Conservation (phyloP, 2,888 invertebrate species). For the Diabrotica balteata region DNA sequence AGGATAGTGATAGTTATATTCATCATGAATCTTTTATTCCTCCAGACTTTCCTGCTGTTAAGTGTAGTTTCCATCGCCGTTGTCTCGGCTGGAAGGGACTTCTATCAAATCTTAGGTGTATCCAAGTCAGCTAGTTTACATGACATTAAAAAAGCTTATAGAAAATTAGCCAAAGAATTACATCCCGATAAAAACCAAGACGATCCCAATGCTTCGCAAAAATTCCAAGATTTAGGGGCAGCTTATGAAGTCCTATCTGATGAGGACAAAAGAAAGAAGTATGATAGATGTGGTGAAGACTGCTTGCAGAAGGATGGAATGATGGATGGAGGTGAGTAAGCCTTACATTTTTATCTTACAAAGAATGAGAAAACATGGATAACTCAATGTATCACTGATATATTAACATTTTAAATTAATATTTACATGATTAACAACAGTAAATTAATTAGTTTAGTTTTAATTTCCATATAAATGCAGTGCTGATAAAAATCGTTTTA, state of each 20-base stretch:
- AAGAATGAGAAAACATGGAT: too few species aligned
- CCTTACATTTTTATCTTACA: too few species aligned
- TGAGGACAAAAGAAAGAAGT: constrained; percentile 89
- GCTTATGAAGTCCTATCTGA: constrained; percentile 97
- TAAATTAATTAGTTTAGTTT: too few species aligned
- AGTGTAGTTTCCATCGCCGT: constrained; percentile 46
- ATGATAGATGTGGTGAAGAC: constrained; percentile 97
- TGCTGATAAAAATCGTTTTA: too few species aligned
- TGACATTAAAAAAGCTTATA: constrained; percentile 97
- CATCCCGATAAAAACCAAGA: constrained; percentile 98
- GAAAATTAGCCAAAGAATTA: constrained; percentile 91
- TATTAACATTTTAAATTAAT: neutral
- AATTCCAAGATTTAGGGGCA: constrained; percentile 94
- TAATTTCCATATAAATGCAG: too few species aligned
- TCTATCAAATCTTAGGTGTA: constrained; percentile 91
- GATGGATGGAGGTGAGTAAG: constrained; percentile 69
- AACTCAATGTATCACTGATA: too few species aligned
- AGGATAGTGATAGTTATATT: constrained; percentile 13
- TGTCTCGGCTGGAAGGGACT: constrained; percentile 80
- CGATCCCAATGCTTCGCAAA: constrained; percentile 90
- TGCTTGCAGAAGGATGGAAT: constrained; percentile 92
- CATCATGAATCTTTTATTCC: constrained; percentile 32
- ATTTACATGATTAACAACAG: too few species aligned
- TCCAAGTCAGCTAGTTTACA: constrained; percentile 85
- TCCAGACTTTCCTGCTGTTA: constrained; percentile 39